A percentile compares a stretch with the other conserved stretches of the same genome.
Evolutionary conservation across 2,113 vertebrate genomes (phyloP).

Genomic region (Ahaetulla prasina): DNA sequence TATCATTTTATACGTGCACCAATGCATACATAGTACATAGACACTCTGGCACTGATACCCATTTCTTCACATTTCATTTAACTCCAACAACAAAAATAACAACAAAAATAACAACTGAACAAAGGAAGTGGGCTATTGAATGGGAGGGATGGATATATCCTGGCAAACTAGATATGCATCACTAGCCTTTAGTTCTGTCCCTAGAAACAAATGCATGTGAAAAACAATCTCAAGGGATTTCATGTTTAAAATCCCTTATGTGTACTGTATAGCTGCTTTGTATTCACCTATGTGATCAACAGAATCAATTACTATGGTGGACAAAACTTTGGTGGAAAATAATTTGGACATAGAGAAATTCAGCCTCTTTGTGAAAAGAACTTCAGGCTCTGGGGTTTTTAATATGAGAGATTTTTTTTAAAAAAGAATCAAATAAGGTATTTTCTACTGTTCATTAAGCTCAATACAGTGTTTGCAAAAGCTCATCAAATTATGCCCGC

Average conservation of each 20-base stretch:
- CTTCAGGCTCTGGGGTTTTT: background rate
- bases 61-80: background rate
- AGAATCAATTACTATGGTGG: background rate
- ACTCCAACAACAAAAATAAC: background rate
- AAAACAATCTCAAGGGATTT: background rate
- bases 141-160: background rate
- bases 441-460: background rate
- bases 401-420: background rate
- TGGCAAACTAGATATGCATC: background rate
- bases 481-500: background rate
- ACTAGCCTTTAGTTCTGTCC: background rate
- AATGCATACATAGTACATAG: background rate
- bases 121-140: background rate
- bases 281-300: background rate
- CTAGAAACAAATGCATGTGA: background rate
- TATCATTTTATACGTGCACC: background rate
- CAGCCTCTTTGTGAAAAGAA: background rate
- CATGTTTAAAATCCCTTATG: background rate
- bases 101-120: background rate
- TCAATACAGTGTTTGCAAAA: background rate
- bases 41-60: background rate
- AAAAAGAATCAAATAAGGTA: background rate
- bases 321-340: background rate
- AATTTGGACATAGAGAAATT: background rate
- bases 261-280: background rate